Percentiles rank a stretch among this genome's conserved stretches.
Conservation (phyloP, 2,113 vertebrate species). For the Chaenocephalus aceratus region DNA sequence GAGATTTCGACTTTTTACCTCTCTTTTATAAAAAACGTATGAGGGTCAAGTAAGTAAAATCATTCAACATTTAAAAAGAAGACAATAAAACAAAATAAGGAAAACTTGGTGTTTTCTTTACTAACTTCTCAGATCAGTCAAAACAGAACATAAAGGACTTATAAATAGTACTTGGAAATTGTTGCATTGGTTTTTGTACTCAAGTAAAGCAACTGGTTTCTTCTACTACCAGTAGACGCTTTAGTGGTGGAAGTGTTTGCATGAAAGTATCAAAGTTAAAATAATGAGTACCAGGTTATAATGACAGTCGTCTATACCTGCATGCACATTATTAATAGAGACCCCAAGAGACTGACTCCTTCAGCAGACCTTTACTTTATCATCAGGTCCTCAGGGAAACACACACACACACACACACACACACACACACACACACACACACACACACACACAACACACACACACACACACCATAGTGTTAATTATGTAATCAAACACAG, state of each 20-base stretch:
- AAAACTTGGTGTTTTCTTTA: no score
- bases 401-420: no score
- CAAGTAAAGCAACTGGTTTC: background rate
- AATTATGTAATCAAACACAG: constrained; percentile 63
- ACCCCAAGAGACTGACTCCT: no score
- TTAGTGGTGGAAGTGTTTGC: background rate
- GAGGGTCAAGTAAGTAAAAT: no score
- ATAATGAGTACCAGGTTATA: background rate
- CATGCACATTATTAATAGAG: constrained; percentile 1
- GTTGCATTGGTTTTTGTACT: background rate
- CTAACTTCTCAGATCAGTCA: background rate
- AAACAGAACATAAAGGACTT: background rate
- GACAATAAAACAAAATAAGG: no score
- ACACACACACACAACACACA: constrained; percentile 22
- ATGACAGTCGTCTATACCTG: background rate
- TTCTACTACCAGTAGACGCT: no score
- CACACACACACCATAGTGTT: constrained; percentile 21
- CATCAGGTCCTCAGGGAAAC: no score
- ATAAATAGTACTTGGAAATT: background rate
- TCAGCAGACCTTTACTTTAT: no score
- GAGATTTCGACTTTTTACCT: background rate
- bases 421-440: constrained; percentile 1
- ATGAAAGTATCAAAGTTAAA: background rate
- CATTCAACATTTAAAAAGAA: no score
- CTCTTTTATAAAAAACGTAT: background rate